Conservation (phyloP, 2,797 vertebrate species). For the Triplophysa yarkandensis region DNA sequence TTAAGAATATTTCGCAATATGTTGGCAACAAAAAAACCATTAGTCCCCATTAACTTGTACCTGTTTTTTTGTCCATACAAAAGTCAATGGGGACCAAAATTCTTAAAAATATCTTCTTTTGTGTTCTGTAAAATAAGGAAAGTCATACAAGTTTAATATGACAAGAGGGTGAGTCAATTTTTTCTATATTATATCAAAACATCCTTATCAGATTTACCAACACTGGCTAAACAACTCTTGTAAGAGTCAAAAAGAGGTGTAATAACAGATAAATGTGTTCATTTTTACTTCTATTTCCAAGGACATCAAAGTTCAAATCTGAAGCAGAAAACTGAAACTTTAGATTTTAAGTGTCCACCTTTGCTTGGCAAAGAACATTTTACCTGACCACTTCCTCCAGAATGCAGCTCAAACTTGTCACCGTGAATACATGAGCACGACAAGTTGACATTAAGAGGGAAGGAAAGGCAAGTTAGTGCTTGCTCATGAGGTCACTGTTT, state of each 20-base stretch:
- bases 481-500: conserved; percentile 42
- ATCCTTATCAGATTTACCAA: neutral
- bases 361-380: conserved; percentile 1
- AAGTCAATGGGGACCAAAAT: too few species aligned
- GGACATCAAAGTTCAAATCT: conserved; percentile 7
- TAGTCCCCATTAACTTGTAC: too few species aligned
- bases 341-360: conserved; percentile 13
- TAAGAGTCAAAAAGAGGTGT: neutral
- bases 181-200: neutral
- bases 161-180: too few species aligned
- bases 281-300: neutral
- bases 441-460: conserved; percentile 19
- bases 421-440: conserved; percentile 16
- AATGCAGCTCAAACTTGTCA: conserved; percentile 9
- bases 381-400: conserved; percentile 3
- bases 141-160: too few species aligned
- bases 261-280: neutral
- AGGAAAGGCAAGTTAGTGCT: conserved; percentile 39
- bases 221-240: neutral
- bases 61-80: too few species aligned
- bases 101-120: too few species aligned
- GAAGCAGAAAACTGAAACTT: conserved; percentile 20
- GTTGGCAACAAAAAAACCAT: too few species aligned
- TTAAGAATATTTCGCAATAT: too few species aligned
- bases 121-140: too few species aligned